Evolutionary conservation across 2,113 vertebrate species (phyloP), one percentile per base, ranked within the genome.

Genomic region (Rhynchomys soricoides): DNA sequence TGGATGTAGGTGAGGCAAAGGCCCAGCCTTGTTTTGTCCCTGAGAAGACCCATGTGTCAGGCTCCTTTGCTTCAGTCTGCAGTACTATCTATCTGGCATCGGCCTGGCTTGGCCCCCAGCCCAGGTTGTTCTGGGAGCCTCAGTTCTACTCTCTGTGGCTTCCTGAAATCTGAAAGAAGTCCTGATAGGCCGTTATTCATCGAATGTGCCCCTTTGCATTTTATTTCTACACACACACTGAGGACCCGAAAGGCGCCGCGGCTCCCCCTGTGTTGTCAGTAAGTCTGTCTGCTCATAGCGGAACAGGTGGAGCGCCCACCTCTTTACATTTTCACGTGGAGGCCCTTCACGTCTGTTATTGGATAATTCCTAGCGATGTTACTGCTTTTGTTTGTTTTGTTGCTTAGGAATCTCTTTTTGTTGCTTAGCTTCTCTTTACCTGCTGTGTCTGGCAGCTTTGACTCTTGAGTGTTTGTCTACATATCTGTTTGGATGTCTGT

Each of bases 401-500:
- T 71, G 37, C 50, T 15, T 45, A 66, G 48, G 64, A 79, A 34
- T 68, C 64, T n/a, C n/a, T n/a, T 83, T 66, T 64, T 85, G 70
- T 57, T 71, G 37, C 50, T 15, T 45, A 83, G 79, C 40, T 43
- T 43, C 71, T 74, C 40, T 74, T 43, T 24, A 43, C 40, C 24
- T 75, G 40, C 73, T 45, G 73, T 45, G 73, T 75, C 40, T 74
- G 71, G 21, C 9, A 74, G 66, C n/a, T 75, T 45, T 75, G 40
- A 74, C n/a, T 43, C 40, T 26, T 26, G 73, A 79, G 50, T 43
- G n/a, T 66, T 92, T 86, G 52, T 89, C 88, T 75, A 77, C 68
- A n/a, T 50, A 22, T 57, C 92, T 83, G 16, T 89, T 52, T 82
- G 89, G 45, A 16, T 95, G 89, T 95, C 26, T 86, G 4, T 55